These are phyloP conservation scores for Oncorhynchus nerka DNA, from an alignment of 2,113 vertebrate species.

Conservation along the genomic window DNA sequence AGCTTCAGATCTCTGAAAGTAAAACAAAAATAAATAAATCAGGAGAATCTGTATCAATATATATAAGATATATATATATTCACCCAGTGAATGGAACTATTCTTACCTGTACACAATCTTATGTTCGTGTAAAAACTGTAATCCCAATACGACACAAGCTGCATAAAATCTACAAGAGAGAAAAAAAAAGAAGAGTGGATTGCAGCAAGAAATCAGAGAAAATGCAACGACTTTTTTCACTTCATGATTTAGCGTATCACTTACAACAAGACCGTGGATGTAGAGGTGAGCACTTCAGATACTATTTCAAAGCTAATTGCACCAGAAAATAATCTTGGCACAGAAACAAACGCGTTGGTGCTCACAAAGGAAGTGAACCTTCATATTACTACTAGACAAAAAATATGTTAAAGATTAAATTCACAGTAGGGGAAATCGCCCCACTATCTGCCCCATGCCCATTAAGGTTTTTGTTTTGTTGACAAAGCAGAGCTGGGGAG, in stretches of 20 bases:
- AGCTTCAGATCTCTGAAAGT: conserved; percentile 92
- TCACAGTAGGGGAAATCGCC: no score
- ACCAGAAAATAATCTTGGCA: not conserved
- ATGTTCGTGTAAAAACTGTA: conserved; percentile 97
- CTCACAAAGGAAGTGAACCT: not conserved
- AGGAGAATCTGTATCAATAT: not conserved
- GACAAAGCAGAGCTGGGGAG: no score
- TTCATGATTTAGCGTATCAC: not conserved
- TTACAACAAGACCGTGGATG: not conserved
- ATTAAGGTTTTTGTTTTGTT: no score
- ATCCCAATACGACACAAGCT: conserved; percentile 93
- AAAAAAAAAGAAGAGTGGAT: not conserved
- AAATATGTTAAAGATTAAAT: no score
- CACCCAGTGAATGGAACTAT: not conserved
- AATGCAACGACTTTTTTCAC: not conserved
- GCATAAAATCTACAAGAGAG: conserved; percentile 88
- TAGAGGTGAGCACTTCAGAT: not conserved
- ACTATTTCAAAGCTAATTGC: not conserved
- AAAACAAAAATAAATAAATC: conserved; percentile 1
- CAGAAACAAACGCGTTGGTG: not conserved
- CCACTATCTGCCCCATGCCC: no score
- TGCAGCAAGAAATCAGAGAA: not conserved
- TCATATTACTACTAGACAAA: no score
- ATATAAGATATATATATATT: not conserved
- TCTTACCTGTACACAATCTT: conserved; percentile 98